Base-by-base conservation (phyloP, 2,888 invertebrate species). In the Chymomyza procnemis region DNA sequence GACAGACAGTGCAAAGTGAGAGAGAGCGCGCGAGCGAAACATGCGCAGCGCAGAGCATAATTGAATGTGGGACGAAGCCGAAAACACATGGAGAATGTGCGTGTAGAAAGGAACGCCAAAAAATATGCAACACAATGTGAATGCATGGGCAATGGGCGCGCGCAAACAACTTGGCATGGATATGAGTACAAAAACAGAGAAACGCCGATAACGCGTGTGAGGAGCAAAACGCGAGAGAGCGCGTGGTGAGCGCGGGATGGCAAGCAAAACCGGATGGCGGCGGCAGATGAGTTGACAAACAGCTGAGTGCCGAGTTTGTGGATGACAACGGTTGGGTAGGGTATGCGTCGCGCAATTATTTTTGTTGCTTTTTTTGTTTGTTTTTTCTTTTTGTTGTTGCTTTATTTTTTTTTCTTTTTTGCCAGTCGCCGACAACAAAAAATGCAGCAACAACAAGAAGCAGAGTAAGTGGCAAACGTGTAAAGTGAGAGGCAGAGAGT, bases 101-200 rank as follows among this genome's bases (percentile, higher is more conserved):
- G 82, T 83, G 83, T 85, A 80, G 74, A 81, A 81, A 26, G 84
- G 75, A 85, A 85, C 72, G 82, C 74, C 81, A 81, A 87, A 86
- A 86, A 87, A 80, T 83, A 74, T 87, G 87, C 87, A 87, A 87
- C 84, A 84, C 80, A 83, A 83, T 73, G 81, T 83, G 79, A 75
- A 76, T 67, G 79, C 76, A 76, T 67, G 74, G 74, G 71, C 66
- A 65, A 63, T 59, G 68, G 67, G 71, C 66, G 26, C 18, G 55
- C 16, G 57, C 16, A 46, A 56, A 34, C 57, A 56, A 12, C 50
- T 26, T 19, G 58, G 65, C 56, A 67, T 76, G 76, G 88, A 85
- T 77, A 85, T 80, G 80, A 80, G 86, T 88, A 89, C 80, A 89
- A 89, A 89, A 89, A 89, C 89, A 89, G 86, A 89, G 89, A 89